Evolutionary conservation across 2,888 invertebrate species (phyloP).

Genomic region (Heterodera filipjevi): DNA sequence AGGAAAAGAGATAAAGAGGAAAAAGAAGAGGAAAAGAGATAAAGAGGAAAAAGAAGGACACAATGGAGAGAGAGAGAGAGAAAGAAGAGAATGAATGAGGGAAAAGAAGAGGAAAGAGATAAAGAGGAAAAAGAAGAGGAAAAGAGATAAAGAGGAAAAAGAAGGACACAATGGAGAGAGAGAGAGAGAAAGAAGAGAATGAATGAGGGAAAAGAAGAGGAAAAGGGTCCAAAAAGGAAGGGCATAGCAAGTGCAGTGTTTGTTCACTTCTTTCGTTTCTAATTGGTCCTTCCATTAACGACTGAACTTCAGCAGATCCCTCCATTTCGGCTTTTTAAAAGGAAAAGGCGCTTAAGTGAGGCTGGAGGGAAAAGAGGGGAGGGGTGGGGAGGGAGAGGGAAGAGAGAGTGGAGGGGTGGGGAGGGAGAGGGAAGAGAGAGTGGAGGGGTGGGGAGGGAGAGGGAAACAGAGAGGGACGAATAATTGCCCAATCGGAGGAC

Average conservation of each 20-base stretch:
- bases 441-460: background rate
- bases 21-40: background rate
- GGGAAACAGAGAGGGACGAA: background rate
- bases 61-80: too few relatives aligned
- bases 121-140: too few relatives aligned
- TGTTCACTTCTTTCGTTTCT: background rate
- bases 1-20: background rate
- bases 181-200: too few relatives aligned
- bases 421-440: background rate
- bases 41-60: background rate
- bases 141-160: too few relatives aligned
- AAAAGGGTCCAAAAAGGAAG: background rate
- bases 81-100: too few relatives aligned
- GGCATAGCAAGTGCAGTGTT: background rate
- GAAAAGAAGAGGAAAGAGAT: too few relatives aligned
- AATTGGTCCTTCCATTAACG: slow-evolving; percentile 1
- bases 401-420: background rate
- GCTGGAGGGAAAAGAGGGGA: background rate
- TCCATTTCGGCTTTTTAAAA: slow-evolving; percentile 2
- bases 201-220: background rate
- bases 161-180: too few relatives aligned
- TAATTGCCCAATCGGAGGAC: background rate
- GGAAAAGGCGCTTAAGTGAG: background rate
- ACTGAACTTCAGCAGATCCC: background rate
- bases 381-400: background rate